These are phyloP conservation scores for Amiota communis DNA, from an alignment of 2,888 invertebrate species.

Conservation along the genomic window DNA sequence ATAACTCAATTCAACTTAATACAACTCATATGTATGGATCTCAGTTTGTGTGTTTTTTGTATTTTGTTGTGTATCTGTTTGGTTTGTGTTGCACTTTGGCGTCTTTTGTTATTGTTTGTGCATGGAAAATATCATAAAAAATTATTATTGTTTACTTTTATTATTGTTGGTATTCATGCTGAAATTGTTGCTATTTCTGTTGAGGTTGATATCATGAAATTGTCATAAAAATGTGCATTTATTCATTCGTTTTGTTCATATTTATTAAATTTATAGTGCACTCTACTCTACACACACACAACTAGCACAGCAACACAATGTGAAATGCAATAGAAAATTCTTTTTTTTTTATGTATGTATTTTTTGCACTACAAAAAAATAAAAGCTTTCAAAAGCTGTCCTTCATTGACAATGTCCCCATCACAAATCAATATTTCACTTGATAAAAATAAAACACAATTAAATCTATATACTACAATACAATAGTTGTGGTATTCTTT, in stretches of 20 bases:
- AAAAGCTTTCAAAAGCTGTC: not conserved
- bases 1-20: no score
- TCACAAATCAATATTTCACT: not conserved
- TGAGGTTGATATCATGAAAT: constrained; percentile 30
- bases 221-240: constrained; percentile 31
- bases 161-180: constrained; percentile 5
- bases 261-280: constrained; percentile 64
- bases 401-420: not conserved
- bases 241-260: constrained; percentile 46
- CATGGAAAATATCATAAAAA: constrained; percentile 28
- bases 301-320: not conserved
- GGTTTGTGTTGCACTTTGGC: constrained; percentile 9
- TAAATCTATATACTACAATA: not conserved
- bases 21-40: no score
- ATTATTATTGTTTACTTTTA: not conserved
- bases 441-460: constrained; percentile 4
- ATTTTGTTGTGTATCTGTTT: not conserved
- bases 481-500: not conserved
- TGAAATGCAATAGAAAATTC: constrained; percentile 1
- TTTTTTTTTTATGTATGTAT: not conserved
- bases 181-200: not conserved
- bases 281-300: constrained; percentile 35
- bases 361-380: not conserved
- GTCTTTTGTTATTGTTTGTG: constrained; percentile 16
- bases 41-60: no score